phyloP scores from a whole-genome alignment of 2,113 vertebrate genomes.

The Falcunculus frontatus region DNA sequence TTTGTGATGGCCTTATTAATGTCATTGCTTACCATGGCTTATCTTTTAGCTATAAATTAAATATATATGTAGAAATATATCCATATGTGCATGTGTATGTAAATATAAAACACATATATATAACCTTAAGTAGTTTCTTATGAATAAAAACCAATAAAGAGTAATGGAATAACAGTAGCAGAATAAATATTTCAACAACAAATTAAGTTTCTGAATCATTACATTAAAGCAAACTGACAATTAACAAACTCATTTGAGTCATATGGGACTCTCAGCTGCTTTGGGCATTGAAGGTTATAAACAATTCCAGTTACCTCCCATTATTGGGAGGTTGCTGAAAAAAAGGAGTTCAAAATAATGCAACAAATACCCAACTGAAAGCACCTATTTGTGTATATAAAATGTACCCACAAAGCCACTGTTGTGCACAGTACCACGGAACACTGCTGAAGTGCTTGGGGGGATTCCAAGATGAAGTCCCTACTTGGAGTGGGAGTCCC shows the following conservation, averaged over 20 bases:
- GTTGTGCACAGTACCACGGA: background rate
- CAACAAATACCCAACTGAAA: background rate
- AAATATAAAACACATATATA: background rate
- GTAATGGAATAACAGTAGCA: background rate
- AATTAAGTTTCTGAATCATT: background rate
- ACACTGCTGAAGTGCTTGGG: background rate
- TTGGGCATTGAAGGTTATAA: background rate
- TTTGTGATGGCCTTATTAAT: background rate
- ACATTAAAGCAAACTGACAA: conserved; percentile 24
- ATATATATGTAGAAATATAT: background rate
- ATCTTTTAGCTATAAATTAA: background rate
- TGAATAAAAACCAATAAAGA: background rate
- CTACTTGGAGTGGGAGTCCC: background rate
- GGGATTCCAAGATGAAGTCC: background rate
- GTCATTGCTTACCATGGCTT: background rate
- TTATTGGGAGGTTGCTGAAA: background rate
- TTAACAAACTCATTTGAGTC: conserved; percentile 2
- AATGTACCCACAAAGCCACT: background rate
- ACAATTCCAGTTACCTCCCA: background rate
- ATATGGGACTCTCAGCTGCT: background rate
- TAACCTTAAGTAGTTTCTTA: background rate
- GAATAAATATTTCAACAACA: conserved; percentile 8
- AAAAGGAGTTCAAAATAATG: background rate
- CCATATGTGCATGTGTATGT: background rate
- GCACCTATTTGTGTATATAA: background rate